Base-by-base conservation (phyloP, 2,113 vertebrate genomes). In the Calidris pugnax region DNA sequence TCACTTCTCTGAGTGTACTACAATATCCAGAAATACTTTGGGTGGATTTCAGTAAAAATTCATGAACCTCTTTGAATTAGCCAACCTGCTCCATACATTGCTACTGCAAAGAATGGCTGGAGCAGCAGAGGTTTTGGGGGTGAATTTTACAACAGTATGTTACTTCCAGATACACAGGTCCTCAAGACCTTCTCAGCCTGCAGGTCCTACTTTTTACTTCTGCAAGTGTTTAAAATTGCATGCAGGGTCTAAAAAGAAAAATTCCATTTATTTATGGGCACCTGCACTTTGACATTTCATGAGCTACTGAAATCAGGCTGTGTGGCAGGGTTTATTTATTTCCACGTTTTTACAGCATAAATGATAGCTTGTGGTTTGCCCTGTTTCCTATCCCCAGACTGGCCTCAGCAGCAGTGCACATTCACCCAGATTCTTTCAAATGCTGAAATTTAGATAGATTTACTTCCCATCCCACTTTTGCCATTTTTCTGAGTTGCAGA, bases 191-290 rank as follows among this genome's bases (percentile, higher is more conserved):
- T 35, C 82, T 53, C 88, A 62, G 50, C 47, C 83, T 62, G 45
- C 63, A 88, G 72, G 50, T 39, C 71, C 92, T 88, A 62, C 0
- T 0, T 87, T 92, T 93, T 60, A 27, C 37, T 84, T 75, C 51
- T 64, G 56, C 28, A 64, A 69, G 21, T 80, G 84, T 71, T 95
- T 87, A 87, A 96, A 94, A 94, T 16, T 71, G 60, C 47, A 64
- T 82, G 69, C 12, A 26, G 77, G 55, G 33, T 81, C 56, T 62
- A 59, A 88, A 85, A 76, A 87, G 69, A 90, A 90, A 66, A 72
- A 82, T n/a, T 85, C 56, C 0, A 0, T 86, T 90, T 94, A 66
- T 88, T 86, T 87, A 62, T 28, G 50, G 73, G 74, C 85, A 63
- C 78, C 62, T 82, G 87, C 74, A 69, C 96, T 89, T 43, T 53